phyloP scores from a whole-genome alignment of 2,888 invertebrate species.

The Eupithecia dodoneata region DNA sequence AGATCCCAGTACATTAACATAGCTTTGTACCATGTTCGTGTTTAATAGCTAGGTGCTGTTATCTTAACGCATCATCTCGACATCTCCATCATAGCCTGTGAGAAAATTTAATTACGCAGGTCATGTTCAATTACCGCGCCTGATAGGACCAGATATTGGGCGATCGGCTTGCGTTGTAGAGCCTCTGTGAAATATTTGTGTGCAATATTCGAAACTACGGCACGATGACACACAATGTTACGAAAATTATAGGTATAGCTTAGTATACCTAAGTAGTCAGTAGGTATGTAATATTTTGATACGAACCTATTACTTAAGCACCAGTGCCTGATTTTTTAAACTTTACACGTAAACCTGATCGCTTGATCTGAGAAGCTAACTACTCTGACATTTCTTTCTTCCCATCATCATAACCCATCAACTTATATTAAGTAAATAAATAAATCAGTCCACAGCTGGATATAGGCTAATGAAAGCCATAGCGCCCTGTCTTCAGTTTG shows the following conservation, averaged over 20 bases:
- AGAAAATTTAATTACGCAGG: slow-evolving; percentile 73
- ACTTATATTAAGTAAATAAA: no score
- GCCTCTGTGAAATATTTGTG: slow-evolving; percentile 33
- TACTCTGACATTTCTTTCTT: neutral
- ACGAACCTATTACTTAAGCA: neutral
- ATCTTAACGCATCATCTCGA: slow-evolving; percentile 23
- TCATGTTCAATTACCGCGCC: slow-evolving; percentile 75
- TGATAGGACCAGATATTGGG: slow-evolving; percentile 47
- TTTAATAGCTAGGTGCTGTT: slow-evolving; percentile 11
- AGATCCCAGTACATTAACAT: neutral
- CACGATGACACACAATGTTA: slow-evolving; percentile 3
- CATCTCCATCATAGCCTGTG: slow-evolving; percentile 43
- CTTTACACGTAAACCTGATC: neutral
- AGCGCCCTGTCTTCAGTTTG: no score
- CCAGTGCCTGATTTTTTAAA: neutral
- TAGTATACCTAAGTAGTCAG: no score
- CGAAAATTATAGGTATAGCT: neutral
- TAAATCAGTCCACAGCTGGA: no score
- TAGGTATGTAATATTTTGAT: no score
- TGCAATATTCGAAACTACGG: slow-evolving; percentile 10
- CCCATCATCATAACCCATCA: no score
- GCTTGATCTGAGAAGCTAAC: neutral
- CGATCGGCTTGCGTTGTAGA: slow-evolving; percentile 17
- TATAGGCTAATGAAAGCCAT: no score
- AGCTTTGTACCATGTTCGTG: neutral